Conservation (phyloP, 2,797 vertebrate genomes). For the Psittacula derbiana region DNA sequence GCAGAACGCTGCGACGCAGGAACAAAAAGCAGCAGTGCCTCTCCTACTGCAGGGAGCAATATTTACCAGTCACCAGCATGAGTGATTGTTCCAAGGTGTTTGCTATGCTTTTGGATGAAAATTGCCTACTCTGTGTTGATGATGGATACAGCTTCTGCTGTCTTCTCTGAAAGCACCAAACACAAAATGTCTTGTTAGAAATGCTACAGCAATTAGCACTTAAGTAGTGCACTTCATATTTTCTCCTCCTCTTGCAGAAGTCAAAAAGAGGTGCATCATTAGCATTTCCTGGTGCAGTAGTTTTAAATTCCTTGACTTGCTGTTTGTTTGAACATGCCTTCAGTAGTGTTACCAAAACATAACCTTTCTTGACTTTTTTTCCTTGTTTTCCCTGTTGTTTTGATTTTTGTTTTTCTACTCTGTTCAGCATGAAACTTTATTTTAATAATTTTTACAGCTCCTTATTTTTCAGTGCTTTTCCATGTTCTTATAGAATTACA, state of each 20-base stretch:
- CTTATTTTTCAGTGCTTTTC: neutral
- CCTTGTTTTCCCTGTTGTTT: neutral
- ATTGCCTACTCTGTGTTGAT: neutral
- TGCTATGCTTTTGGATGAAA: neutral
- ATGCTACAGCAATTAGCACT: neutral
- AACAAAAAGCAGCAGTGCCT: rapidly evolving
- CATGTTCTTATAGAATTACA: slow-evolving; percentile 86
- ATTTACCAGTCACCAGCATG: neutral
- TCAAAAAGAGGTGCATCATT: neutral
- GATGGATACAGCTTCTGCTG: neutral
- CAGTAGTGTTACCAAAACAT: neutral
- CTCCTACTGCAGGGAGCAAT: neutral
- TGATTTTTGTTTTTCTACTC: neutral
- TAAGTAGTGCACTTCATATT: neutral
- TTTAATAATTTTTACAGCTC: neutral
- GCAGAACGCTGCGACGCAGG: rapidly evolving
- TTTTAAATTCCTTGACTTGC: neutral
- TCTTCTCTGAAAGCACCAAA: neutral
- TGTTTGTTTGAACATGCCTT: neutral
- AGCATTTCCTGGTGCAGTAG: neutral
- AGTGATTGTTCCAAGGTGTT: neutral
- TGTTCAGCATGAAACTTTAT: neutral
- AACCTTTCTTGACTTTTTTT: neutral
- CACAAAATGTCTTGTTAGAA: neutral
- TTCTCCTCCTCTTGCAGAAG: neutral